phyloP scores from a whole-genome alignment of 2,113 vertebrate genomes.

The Oncorhynchus masou region DNA sequence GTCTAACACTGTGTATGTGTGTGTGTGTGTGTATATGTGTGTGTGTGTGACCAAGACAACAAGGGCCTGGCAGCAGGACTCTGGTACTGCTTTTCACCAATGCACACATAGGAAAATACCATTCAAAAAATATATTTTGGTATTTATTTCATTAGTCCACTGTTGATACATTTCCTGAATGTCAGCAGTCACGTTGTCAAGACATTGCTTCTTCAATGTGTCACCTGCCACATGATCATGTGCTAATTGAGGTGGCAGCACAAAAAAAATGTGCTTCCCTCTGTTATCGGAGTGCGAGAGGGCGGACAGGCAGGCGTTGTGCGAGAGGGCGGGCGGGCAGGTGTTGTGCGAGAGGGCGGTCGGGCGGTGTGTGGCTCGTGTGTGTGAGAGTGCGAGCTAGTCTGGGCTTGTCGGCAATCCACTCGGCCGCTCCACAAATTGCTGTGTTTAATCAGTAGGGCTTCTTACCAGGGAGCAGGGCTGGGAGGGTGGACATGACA shows the following conservation, averaged over 20 bases:
- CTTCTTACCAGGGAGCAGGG: constrained; percentile 13
- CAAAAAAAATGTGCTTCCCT: too few species aligned
- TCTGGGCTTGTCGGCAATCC: constrained; percentile 11
- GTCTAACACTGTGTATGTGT: neutral
- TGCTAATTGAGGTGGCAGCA: too few species aligned
- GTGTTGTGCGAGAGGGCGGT: neutral
- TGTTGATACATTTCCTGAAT: too few species aligned
- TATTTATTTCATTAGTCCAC: too few species aligned
- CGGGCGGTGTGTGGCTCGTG: neutral
- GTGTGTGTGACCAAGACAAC: neutral
- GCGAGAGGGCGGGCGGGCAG: too few species aligned
- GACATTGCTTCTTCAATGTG: too few species aligned
- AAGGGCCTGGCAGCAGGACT: constrained; percentile 21
- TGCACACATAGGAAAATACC: neutral
- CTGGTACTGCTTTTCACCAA: constrained; percentile 8
- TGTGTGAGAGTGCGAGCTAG: neutral
- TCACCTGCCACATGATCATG: too few species aligned
- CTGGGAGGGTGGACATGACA: constrained; percentile 3
- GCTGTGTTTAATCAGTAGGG: constrained; percentile 21
- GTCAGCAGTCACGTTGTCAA: neutral
- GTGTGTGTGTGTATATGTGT: neutral
- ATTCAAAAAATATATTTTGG: too few species aligned
- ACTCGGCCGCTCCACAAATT: constrained; percentile 10
- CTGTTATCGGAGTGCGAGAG: neutral
- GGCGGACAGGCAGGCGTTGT: too few species aligned